These are phyloP conservation scores for Cyrtonyx montezumae DNA, from an alignment of 2,113 vertebrate species.

Conservation along the genomic window DNA sequence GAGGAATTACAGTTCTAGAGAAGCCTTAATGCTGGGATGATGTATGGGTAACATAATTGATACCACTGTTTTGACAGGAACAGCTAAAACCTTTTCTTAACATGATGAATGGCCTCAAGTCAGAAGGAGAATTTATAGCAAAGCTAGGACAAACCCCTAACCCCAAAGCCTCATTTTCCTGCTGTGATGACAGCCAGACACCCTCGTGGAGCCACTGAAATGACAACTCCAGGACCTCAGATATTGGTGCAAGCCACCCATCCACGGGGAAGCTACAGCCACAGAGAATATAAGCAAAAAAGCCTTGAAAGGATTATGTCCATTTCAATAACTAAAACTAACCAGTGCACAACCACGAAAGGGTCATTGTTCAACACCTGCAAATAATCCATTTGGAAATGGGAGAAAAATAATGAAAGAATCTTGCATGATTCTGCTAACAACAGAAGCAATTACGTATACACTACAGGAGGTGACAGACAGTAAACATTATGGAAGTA, in stretches of 20 bases:
- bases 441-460: neutral
- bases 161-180: neutral
- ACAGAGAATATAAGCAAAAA: neutral
- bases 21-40: neutral
- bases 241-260: neutral
- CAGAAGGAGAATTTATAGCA: constrained; percentile 13
- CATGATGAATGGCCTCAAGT: constrained; percentile 4
- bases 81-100: neutral
- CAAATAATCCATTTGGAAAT: neutral
- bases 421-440: neutral
- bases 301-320: neutral
- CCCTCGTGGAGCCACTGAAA: neutral
- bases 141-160: neutral
- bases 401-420: neutral
- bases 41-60: neutral
- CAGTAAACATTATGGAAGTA: accelerated
- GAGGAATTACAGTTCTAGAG: neutral
- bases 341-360: neutral
- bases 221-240: neutral
- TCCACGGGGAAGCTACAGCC: neutral
- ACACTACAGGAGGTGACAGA: neutral
- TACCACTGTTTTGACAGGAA: constrained; percentile 21
- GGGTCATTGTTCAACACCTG: neutral
- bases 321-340: neutral
- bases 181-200: neutral